phyloP scores from a whole-genome alignment of 2,888 invertebrate species.

The Phymatocera aterrima region DNA sequence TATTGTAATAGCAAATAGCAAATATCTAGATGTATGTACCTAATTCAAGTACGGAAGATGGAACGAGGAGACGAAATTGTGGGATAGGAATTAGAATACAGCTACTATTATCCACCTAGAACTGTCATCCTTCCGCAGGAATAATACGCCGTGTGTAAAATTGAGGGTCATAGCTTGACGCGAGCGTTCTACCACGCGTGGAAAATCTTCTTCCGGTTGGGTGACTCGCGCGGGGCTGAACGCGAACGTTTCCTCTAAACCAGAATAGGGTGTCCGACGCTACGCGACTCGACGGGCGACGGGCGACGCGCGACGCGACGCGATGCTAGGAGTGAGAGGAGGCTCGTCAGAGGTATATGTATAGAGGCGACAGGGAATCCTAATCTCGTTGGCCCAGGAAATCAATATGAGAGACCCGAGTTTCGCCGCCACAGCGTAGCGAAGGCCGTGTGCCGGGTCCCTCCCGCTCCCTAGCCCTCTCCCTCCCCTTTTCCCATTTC shows the following conservation, averaged over 20 bases:
- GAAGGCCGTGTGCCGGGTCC: slow-evolving; percentile 10
- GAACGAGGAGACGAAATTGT: too few species aligned
- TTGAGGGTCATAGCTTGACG: too few species aligned
- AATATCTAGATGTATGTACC: too few species aligned
- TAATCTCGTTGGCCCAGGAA: slow-evolving; percentile 44
- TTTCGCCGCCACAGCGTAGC: slow-evolving; percentile 29
- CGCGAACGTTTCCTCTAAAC: slow-evolving; percentile 35
- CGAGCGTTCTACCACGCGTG: slow-evolving; percentile 7
- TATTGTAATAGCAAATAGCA: too few species aligned
- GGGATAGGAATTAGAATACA: too few species aligned
- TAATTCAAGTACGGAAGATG: too few species aligned
- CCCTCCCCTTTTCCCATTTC: slow-evolving; percentile 8
- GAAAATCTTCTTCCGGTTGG: slow-evolving; percentile 38
- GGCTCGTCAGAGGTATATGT: background rate
- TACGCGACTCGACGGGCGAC: background rate
- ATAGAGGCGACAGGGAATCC: slow-evolving; percentile 46
- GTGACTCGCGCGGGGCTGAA: slow-evolving; percentile 32
- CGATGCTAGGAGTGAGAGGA: slow-evolving; percentile 10
- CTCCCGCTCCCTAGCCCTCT: background rate
- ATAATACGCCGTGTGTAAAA: too few species aligned
- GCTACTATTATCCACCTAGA: too few species aligned
- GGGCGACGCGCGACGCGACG: background rate
- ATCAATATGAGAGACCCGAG: slow-evolving; percentile 42
- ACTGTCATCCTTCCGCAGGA: too few species aligned
- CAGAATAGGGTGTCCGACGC: slow-evolving; percentile 16